Percentiles rank a stretch among this genome's conserved stretches.
Evolutionary conservation across 2,113 vertebrate species (phyloP).

Genomic region (Atrichornis clamosus): DNA sequence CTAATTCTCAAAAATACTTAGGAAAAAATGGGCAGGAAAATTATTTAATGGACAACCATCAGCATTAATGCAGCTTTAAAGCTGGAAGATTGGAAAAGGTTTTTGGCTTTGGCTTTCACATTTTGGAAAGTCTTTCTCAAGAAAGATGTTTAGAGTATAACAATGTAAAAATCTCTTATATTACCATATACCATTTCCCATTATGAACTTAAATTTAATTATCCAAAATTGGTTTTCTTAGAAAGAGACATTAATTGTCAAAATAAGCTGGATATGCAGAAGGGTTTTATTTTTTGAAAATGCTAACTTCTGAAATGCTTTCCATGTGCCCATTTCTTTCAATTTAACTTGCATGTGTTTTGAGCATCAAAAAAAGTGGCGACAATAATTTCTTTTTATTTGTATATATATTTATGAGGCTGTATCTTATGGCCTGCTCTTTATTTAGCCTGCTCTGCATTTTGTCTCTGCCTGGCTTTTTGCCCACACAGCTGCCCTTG

Average conservation of each 20-base stretch:
- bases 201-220: not conserved
- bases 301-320: not conserved
- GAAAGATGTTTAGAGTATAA: not conserved
- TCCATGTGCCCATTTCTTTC: not conserved
- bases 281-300: not conserved
- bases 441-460: constrained; percentile 20
- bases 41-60: not conserved
- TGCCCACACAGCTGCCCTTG: constrained; percentile 38
- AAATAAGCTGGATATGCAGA: not conserved
- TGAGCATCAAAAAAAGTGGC: not conserved
- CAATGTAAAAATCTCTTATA: not conserved
- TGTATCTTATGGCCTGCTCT: not conserved
- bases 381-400: not conserved
- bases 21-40: not conserved
- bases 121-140: not conserved
- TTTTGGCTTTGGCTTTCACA: not conserved
- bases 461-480: constrained; percentile 22
- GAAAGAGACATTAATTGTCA: not conserved
- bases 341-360: not conserved
- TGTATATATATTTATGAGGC: not conserved
- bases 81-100: not conserved
- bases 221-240: not conserved
- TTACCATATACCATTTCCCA: not conserved
- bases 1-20: not conserved
- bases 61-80: not conserved